Conservation (phyloP, 2,888 invertebrate genomes). For the Agrilus mali region DNA sequence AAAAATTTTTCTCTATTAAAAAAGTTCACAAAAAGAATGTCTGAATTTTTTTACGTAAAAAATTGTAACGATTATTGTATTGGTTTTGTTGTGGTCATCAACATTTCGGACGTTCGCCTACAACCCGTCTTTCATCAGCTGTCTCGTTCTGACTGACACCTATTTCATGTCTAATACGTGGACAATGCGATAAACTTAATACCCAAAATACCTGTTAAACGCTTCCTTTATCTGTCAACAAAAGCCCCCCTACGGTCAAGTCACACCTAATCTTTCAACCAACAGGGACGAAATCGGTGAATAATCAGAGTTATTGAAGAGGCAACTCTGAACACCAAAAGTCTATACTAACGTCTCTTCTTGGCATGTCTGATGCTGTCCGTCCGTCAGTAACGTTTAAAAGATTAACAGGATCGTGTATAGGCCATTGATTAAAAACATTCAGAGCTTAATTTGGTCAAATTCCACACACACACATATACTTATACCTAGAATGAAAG, state of each 20-base stretch:
- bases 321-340: slow-evolving; percentile 15
- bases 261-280: slow-evolving; percentile 23
- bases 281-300: slow-evolving; percentile 11
- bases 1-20: too few species aligned
- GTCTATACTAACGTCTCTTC: slow-evolving; percentile 24
- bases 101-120: too few species aligned
- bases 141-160: slow-evolving; percentile 13
- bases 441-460: slow-evolving; percentile 31
- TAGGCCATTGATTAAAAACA: slow-evolving; percentile 31
- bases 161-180: slow-evolving; percentile 14
- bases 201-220: slow-evolving; percentile 29
- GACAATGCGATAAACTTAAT: slow-evolving; percentile 20
- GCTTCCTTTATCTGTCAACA: slow-evolving; percentile 24
- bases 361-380: slow-evolving; percentile 21
- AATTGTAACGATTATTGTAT: too few species aligned
- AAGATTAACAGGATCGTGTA: slow-evolving; percentile 27
- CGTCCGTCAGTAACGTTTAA: slow-evolving; percentile 26
- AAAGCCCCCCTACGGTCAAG: slow-evolving; percentile 23
- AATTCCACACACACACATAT: slow-evolving; percentile 20
- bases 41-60: too few species aligned
- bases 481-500: background rate
- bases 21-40: too few species aligned
- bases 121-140: too few species aligned
- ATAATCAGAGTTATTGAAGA: too few species aligned
- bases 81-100: too few species aligned